Base-by-base conservation (phyloP, 2,888 invertebrate genomes). In the Meteorus cinctellus region DNA sequence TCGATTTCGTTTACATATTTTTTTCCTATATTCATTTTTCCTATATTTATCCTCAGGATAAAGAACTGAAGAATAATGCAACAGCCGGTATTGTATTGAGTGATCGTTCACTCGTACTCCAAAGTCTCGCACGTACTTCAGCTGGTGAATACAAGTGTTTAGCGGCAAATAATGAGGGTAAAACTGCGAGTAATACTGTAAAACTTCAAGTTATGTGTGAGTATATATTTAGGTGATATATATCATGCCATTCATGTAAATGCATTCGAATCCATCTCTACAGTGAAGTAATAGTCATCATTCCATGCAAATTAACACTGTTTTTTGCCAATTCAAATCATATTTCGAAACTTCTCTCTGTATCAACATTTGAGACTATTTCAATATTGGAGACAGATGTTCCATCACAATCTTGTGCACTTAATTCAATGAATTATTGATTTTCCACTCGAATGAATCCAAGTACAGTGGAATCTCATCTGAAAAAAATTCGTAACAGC, bases 101-200 rank as follows among this genome's bases (percentile, higher is more conserved):
- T 88, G 96, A 96, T 86, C 96, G 95, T 89, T 96, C 96, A 86
- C 91, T 97, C 82, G 96, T 97, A 8, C 93, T 97, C 77, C 96
- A 96, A 89, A 94, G 94, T 83, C 95, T 97, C 77, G 95, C 94
- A 63, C 91, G 96, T 78, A 93, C 93, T 77, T 95, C 95, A 41
- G 96, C 96, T n/a, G 96, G 97, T 4, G 94, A 95, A 89, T 97
- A 96, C 90, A 95, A 95, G 74, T 97, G 97, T 87, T 92, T 95
- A 89, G 96, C 96, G 41, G 95, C 94, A 76, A 97, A 97, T 90
- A 93, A 94, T 76, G 96, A 96, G 89, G 96, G 96, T 63, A 95
- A 94, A 80, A 91, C 91, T 36, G 88, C 88, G 79, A 91, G 91
- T 83, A 91, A 91, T 79, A 87, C 90, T 0, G 91, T 92, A 36